Percentiles rank a stretch among this genome's conserved stretches.
Conservation (phyloP, 2,888 invertebrate species). For the Tetranychus piercei region DNA sequence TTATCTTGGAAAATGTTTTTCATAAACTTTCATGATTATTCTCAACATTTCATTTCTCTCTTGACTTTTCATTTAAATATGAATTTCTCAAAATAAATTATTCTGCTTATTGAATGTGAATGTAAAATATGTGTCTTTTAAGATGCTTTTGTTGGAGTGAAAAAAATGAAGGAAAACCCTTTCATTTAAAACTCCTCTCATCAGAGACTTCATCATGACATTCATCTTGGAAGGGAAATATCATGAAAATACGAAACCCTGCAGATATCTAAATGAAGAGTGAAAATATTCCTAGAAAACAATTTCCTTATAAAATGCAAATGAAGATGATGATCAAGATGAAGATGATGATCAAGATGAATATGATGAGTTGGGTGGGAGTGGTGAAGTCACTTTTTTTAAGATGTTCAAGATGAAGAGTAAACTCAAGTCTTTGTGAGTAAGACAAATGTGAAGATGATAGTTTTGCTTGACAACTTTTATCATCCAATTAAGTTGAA, state of each 20-base stretch:
- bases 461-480: background rate
- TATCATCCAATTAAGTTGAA: background rate
- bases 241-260: background rate
- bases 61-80: no score
- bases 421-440: background rate
- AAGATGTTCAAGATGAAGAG: background rate
- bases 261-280: slow-evolving; percentile 1
- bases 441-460: background rate
- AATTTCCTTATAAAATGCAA: background rate
- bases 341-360: background rate
- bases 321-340: background rate
- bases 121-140: background rate
- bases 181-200: background rate
- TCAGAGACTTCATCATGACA: background rate
- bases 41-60: no score
- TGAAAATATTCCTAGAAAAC: background rate
- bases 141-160: background rate
- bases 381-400: background rate
- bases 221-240: background rate
- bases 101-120: background rate
- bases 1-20: no score
- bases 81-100: background rate
- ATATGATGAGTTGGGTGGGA: background rate
- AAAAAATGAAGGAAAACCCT: background rate
- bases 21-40: no score